Conservation (phyloP, 1,140 invertebrate genomes). For the Drosophila arawakana region DNA sequence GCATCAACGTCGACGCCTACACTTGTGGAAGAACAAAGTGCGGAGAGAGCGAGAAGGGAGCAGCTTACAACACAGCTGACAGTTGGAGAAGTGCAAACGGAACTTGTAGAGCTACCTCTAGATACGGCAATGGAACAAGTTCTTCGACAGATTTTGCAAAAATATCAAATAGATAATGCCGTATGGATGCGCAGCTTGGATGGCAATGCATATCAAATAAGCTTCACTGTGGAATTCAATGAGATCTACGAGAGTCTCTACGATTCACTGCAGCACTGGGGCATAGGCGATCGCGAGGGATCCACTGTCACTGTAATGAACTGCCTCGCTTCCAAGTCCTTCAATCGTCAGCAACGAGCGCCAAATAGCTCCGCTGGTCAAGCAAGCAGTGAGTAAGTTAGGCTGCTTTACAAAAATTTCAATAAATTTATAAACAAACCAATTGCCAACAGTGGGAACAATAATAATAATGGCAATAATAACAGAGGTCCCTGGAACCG, state of each 20-base stretch:
- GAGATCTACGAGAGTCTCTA: constrained; percentile 84
- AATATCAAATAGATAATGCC: constrained; percentile 73
- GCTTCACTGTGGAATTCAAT: constrained; percentile 84
- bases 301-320: constrained; percentile 84
- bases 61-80: constrained; percentile 30
- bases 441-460: constrained; percentile 16
- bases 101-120: constrained; percentile 48
- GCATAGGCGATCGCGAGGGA: constrained; percentile 84
- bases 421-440: background rate
- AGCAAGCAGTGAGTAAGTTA: constrained; percentile 51
- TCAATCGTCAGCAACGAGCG: background rate
- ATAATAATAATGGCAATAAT: constrained; percentile 47
- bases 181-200: constrained; percentile 72
- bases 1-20: background rate
- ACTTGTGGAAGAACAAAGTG: background rate
- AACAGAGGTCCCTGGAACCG: constrained; percentile 85
- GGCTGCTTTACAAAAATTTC: background rate
- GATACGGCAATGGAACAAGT: constrained; percentile 77
- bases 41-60: too few species aligned
- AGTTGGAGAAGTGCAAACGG: constrained; percentile 12
- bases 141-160: constrained; percentile 73
- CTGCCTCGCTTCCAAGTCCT: constrained; percentile 79
- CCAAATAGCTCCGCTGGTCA: constrained; percentile 7
- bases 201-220: constrained; percentile 78
- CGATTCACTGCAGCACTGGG: constrained; percentile 82